Percentiles rank a stretch among this genome's conserved stretches.
Evolutionary conservation across 2,888 invertebrate genomes (phyloP).

Genomic region (Ametastegia equiseti): DNA sequence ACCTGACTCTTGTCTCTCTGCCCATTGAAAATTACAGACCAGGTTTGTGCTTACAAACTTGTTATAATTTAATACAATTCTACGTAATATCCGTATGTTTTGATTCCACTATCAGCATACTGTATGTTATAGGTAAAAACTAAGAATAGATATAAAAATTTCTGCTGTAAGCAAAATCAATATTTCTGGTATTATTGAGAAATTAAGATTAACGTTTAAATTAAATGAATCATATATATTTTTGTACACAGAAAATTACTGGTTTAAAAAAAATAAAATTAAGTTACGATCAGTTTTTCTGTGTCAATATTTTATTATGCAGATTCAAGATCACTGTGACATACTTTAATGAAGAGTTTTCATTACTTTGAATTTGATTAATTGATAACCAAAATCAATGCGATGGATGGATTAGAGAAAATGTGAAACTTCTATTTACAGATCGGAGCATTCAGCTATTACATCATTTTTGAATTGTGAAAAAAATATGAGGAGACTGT

Average conservation of each 20-base stretch:
- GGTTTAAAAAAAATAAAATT: neutral
- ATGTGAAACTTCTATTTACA: neutral
- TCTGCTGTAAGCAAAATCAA: neutral
- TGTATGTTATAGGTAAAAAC: neutral
- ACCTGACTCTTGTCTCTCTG: slow-evolving; percentile 68
- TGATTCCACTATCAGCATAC: neutral
- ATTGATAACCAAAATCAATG: too few relatives aligned
- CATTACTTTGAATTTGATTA: too few relatives aligned
- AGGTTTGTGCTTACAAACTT: slow-evolving; percentile 1
- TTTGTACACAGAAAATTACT: neutral
- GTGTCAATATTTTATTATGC: too few relatives aligned
- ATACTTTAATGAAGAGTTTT: too few relatives aligned
- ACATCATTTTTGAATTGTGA: too few relatives aligned
- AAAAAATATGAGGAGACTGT: too few relatives aligned
- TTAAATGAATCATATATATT: neutral
- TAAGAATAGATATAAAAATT: neutral
- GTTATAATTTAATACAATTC: neutral
- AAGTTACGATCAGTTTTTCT: too few relatives aligned
- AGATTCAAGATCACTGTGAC: too few relatives aligned
- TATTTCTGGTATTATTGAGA: neutral
- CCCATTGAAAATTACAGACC: slow-evolving; percentile 40
- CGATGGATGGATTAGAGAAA: neutral
- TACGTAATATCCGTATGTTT: neutral
- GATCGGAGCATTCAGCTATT: too few relatives aligned
- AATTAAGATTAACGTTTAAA: neutral